Evolutionary conservation across 2,113 vertebrate species (phyloP).

Genomic region (Microcebus tavaratra): DNA sequence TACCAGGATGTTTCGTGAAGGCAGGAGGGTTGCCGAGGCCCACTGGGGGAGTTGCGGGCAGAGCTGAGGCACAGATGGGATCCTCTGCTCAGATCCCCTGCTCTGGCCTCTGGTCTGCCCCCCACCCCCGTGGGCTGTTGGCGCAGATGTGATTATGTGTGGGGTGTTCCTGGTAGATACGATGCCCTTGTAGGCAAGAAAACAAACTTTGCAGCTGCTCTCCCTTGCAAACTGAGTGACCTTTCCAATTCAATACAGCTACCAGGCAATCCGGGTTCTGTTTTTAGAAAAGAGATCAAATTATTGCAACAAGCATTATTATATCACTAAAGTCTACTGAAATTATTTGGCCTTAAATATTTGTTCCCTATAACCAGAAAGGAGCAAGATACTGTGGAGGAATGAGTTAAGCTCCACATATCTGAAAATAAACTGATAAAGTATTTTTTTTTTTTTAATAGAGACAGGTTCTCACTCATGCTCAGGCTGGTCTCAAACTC

Average conservation of each 20-base stretch:
- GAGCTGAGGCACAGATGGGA: not conserved
- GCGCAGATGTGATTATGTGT: not conserved
- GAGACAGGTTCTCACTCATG: no score
- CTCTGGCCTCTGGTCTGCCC: no score
- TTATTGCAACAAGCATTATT: not conserved
- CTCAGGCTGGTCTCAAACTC: no score
- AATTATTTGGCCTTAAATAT: conserved; percentile 54
- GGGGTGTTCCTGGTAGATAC: not conserved
- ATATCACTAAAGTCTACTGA: not conserved
- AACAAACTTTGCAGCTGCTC: not conserved
- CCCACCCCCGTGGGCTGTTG: not conserved
- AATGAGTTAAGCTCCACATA: not conserved
- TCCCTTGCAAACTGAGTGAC: not conserved
- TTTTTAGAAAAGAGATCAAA: conserved; percentile 20
- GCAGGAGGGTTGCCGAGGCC: not conserved
- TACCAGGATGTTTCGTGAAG: not conserved
- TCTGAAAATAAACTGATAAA: conserved; percentile 1
- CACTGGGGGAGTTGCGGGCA: not conserved
- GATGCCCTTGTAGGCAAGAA: not conserved
- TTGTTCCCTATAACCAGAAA: not conserved
- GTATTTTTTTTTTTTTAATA: not conserved
- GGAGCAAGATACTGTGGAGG: not conserved
- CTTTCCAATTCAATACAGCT: not conserved
- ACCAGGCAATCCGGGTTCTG: not conserved
- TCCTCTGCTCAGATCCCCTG: not conserved